phyloP scores from a whole-genome alignment of 2,113 vertebrate species.

The Procavia capensis region DNA sequence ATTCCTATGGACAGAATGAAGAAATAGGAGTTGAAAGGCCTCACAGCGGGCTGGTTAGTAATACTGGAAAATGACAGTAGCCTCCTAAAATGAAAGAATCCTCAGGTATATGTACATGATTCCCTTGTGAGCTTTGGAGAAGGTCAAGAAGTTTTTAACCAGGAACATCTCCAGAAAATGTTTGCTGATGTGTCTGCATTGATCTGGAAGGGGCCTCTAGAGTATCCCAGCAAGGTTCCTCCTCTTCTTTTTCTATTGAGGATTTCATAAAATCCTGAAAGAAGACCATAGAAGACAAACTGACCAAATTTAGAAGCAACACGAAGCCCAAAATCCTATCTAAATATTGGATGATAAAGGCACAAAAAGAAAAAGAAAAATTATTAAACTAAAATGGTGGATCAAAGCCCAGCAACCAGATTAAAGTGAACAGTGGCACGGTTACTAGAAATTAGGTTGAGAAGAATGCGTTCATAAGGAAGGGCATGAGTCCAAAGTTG shows the following conservation, averaged over 20 bases:
- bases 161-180: not conserved
- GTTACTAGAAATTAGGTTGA: conserved; percentile 38
- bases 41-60: not conserved
- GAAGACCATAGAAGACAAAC: not conserved
- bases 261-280: conserved; percentile 19
- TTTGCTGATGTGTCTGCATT: not conserved
- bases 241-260: not conserved
- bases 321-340: not conserved
- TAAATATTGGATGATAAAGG: not conserved
- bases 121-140: not conserved
- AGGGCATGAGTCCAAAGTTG: not conserved
- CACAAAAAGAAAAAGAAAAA: not conserved
- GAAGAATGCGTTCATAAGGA: conserved; percentile 60
- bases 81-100: not conserved
- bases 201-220: not conserved
- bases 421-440: conserved; percentile 35
- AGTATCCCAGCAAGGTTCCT: not conserved
- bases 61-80: not conserved
- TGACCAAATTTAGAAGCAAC: not conserved
- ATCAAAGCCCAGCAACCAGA: not conserved
- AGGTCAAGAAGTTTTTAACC: not conserved
- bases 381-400: not conserved
- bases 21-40: not conserved
- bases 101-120: not conserved
- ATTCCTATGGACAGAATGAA: not conserved